Base-by-base conservation (phyloP, 2,888 invertebrate species). In the Sussaba pulchella region DNA sequence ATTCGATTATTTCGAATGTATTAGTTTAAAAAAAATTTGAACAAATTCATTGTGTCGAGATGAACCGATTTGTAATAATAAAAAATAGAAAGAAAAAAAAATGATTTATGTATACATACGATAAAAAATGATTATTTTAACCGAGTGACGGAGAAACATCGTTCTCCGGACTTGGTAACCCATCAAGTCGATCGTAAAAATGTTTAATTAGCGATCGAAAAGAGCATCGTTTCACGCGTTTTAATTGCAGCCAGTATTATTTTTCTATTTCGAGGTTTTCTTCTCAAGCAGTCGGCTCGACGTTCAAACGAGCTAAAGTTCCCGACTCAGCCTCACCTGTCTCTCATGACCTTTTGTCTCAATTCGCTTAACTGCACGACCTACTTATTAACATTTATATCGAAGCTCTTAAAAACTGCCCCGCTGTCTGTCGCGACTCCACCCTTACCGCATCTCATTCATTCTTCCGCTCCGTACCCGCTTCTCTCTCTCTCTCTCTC, bases 351-450 rank as follows among this genome's bases (percentile, higher is more conserved):
- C 14, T 21, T 14, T 54, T 41, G 10, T 31, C 41, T 12, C 41
- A 39, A 43, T 81, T 61, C 50, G 41, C 59, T 73, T 69, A 70
- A 81, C 77, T 50, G 69, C 73, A 73, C 70, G 81, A 81, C 81
- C 81, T 81, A 81, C 77, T 81, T 81, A 77, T 81, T 77, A 81
- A 77, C 69, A 77, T 77, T 73, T 73, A 77, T 73, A 57, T 59
- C 31, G 47, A 57, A 66, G 73, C 77, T 81, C 73, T 81, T 73
- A 70, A 69, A 73, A 64, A 69, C 69, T 76, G 41, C 39, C 31
- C 41, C n/a, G 39, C 67, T 71, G 75, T 57, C 54, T 54, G 54
- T 54, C 59, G 45, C 61, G 50, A 43, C 1, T 54, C 50, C 21
- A n/a, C 43, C 26, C 12, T 10, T 24, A 52, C n/a, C 19, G 39